A percentile compares a stretch with the other conserved stretches of the same genome.
phyloP scores from a whole-genome alignment of 2,888 invertebrate genomes.

The Philhelius pedissequus region DNA sequence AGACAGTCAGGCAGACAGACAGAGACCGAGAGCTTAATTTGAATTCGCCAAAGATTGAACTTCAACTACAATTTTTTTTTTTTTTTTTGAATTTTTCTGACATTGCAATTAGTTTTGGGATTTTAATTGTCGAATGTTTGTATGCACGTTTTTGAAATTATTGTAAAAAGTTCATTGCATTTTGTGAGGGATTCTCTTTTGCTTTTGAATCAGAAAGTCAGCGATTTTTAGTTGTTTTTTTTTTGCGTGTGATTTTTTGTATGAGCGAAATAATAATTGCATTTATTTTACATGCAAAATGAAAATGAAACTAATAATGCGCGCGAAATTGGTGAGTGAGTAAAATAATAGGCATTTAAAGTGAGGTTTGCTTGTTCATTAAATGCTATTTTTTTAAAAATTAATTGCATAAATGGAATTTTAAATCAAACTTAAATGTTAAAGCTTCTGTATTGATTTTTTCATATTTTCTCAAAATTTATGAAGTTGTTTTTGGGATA shows the following conservation, averaged over 20 bases:
- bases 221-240: not conserved
- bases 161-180: not conserved
- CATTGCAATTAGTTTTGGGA: conserved; percentile 52
- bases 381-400: too few species aligned
- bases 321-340: not conserved
- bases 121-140: conserved; percentile 58
- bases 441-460: too few species aligned
- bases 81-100: conserved; percentile 19
- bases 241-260: not conserved
- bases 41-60: conserved; percentile 6
- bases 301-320: conserved; percentile 9
- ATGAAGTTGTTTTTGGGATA: too few species aligned
- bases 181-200: not conserved
- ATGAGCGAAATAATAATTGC: not conserved
- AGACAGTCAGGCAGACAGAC: not conserved
- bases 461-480: too few species aligned
- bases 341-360: not conserved
- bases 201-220: conserved; percentile 10
- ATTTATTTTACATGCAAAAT: conserved; percentile 18
- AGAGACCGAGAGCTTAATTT: conserved; percentile 25
- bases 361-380: not conserved
- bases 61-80: not conserved
- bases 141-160: conserved; percentile 18
- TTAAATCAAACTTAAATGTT: too few species aligned
- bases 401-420: too few species aligned